Percentiles rank a stretch among this genome's conserved stretches.
These are phyloP conservation scores for Tauraco erythrolophus DNA, from an alignment of 2,113 vertebrate genomes.

Conservation along the genomic window DNA sequence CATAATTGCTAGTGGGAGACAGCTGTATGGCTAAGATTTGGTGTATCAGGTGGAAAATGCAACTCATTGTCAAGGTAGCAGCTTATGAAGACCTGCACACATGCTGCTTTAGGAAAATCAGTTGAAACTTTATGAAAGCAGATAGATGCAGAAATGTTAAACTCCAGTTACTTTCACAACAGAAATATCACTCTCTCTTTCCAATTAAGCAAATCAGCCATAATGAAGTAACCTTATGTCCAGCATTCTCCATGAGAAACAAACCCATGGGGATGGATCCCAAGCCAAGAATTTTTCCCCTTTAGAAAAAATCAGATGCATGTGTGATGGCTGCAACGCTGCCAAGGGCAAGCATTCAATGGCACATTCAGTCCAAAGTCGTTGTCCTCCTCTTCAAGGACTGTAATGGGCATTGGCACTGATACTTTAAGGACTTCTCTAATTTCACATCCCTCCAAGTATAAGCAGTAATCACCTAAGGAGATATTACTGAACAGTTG, in stretches of 20 bases:
- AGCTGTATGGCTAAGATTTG: not conserved
- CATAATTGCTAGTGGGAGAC: not conserved
- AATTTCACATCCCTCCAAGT: not conserved
- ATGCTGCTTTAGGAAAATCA: not conserved
- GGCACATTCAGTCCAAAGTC: constrained; percentile 5
- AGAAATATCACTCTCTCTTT: not conserved
- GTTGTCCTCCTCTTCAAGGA: constrained; percentile 26
- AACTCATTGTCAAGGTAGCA: not conserved
- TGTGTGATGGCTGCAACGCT: not conserved
- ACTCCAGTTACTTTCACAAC: not conserved
- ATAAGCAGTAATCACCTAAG: constrained; percentile 10
- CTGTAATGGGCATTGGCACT: constrained; percentile 10
- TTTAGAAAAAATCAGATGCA: constrained; percentile 21
- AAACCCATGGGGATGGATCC: not conserved
- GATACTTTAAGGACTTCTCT: constrained; percentile 60
- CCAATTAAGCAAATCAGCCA: not conserved
- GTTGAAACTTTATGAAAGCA: not conserved
- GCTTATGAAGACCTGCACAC: not conserved
- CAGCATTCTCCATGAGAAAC: constrained; percentile 13
- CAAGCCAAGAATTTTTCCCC: constrained; percentile 34
- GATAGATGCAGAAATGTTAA: not conserved
- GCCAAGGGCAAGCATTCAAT: constrained; percentile 29
- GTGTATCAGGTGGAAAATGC: not conserved
- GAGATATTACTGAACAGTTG: not conserved
- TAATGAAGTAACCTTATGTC: not conserved